Evolutionary conservation across 2,797 vertebrate species (phyloP).

Genomic region (Semotilus atromaculatus): DNA sequence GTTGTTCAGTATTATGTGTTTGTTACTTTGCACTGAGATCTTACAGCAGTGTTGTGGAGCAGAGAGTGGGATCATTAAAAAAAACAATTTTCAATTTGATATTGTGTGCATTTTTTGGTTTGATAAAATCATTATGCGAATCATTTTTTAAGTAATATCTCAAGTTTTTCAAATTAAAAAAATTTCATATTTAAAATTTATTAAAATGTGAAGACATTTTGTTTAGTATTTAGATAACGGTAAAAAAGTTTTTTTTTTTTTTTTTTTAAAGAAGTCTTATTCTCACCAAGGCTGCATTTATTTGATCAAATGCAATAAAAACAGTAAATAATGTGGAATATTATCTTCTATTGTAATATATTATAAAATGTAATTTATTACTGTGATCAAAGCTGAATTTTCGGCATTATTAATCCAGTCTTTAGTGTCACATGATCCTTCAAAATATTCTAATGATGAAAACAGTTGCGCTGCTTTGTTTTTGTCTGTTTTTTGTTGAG

Average conservation of each 20-base stretch:
- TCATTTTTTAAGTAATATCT: background rate
- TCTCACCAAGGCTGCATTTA: background rate
- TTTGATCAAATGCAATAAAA: background rate
- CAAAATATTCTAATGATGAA: background rate
- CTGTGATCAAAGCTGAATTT: background rate
- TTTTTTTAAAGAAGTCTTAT: too few species aligned
- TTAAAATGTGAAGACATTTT: background rate
- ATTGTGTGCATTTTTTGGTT: background rate
- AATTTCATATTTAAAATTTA: background rate
- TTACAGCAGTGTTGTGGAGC: constrained; percentile 11
- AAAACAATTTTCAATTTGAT: background rate
- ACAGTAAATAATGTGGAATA: background rate
- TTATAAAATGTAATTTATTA: background rate
- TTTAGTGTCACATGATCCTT: background rate
- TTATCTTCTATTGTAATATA: background rate
- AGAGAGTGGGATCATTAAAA: background rate
- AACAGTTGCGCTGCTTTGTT: background rate
- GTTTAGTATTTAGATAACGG: background rate
- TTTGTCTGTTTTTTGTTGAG: background rate
- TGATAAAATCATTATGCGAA: background rate
- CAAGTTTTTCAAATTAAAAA: background rate
- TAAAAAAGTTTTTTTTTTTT: too few species aligned
- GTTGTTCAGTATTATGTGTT: constrained; percentile 33
- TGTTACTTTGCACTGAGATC: background rate
- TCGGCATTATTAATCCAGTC: background rate